A percentile compares a stretch with the other conserved stretches of the same genome.
phyloP scores from a whole-genome alignment of 2,797 vertebrate genomes.

The Heteromormyrus szaboi region DNA sequence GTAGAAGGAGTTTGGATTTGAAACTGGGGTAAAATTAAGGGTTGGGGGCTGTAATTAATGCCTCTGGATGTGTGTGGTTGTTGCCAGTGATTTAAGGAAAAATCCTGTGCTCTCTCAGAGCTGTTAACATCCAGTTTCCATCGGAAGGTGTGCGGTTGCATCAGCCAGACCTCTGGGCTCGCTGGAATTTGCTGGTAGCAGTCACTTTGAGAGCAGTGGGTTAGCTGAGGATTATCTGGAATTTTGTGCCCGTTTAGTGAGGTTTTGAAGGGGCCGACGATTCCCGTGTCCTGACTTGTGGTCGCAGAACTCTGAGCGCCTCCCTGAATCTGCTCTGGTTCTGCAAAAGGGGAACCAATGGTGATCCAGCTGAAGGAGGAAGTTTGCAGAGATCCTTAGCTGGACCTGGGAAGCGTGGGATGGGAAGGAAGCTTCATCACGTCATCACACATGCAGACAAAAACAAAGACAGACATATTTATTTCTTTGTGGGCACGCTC shows the following conservation, averaged over 20 bases:
- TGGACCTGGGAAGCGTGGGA: neutral
- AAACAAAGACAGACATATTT: neutral
- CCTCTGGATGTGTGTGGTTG: neutral
- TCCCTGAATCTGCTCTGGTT: neutral
- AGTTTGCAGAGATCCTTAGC: neutral
- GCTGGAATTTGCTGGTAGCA: neutral
- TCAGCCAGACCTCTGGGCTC: neutral
- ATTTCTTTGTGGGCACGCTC: neutral
- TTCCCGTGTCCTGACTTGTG: neutral
- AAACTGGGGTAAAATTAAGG: neutral
- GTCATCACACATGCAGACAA: neutral
- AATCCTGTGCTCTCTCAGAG: neutral
- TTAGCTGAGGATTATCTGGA: neutral
- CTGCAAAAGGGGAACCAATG: neutral
- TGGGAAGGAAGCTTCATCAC: neutral
- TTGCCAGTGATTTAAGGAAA: neutral
- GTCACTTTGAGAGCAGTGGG: neutral
- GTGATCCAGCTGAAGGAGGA: neutral
- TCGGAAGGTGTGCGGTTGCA: neutral
- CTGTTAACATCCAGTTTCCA: neutral
- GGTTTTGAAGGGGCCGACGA: neutral
- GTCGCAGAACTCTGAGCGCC: neutral
- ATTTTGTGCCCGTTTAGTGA: neutral
- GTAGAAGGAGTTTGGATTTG: neutral
- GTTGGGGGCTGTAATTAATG: neutral